A percentile compares a stretch with the other conserved stretches of the same genome.
phyloP scores from a whole-genome alignment of 2,888 invertebrate species.

The Drosophila heteroneura region DNA sequence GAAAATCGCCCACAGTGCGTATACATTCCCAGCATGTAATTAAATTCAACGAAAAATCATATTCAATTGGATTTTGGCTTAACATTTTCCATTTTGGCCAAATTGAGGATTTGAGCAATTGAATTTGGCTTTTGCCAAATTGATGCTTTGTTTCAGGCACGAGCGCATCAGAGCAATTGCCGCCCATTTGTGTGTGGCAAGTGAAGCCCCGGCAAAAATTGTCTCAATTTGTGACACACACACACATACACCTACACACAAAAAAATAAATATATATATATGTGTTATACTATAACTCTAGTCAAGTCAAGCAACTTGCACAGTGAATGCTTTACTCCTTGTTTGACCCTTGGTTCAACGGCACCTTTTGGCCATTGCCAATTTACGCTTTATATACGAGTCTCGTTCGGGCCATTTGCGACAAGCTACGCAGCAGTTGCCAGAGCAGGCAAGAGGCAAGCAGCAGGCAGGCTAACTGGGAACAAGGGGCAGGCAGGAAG shows the following conservation, averaged over 20 bases:
- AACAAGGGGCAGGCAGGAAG: not conserved
- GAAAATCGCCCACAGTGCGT: slow-evolving; percentile 24
- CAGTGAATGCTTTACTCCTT: slow-evolving; percentile 28
- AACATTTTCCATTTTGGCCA: not conserved
- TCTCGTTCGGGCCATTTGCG: slow-evolving; percentile 59
- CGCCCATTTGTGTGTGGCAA: slow-evolving; percentile 41
- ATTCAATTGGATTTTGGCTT: slow-evolving; percentile 36
- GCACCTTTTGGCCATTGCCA: slow-evolving; percentile 58
- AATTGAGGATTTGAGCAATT: slow-evolving; percentile 32
- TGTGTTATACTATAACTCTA: slow-evolving; percentile 2
- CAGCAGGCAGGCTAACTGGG: slow-evolving; percentile 7
- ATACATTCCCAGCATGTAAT: slow-evolving; percentile 37
- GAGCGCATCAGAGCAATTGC: slow-evolving; percentile 49
- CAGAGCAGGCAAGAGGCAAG: not conserved
- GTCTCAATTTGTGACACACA: slow-evolving; percentile 53
- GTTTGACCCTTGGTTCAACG: slow-evolving; percentile 31
- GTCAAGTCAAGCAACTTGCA: slow-evolving; percentile 2
- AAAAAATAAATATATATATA: not conserved
- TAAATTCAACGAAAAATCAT: slow-evolving; percentile 35
- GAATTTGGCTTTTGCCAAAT: slow-evolving; percentile 43
- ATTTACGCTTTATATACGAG: slow-evolving; percentile 63
- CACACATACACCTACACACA: slow-evolving; percentile 42
- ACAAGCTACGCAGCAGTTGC: slow-evolving; percentile 40
- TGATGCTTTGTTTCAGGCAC: slow-evolving; percentile 55
- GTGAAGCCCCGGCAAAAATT: slow-evolving; percentile 33